Percentiles rank a stretch among this genome's conserved stretches.
phyloP scores from a whole-genome alignment of 2,888 invertebrate genomes.

The Branchinecta sandiegonensis region DNA sequence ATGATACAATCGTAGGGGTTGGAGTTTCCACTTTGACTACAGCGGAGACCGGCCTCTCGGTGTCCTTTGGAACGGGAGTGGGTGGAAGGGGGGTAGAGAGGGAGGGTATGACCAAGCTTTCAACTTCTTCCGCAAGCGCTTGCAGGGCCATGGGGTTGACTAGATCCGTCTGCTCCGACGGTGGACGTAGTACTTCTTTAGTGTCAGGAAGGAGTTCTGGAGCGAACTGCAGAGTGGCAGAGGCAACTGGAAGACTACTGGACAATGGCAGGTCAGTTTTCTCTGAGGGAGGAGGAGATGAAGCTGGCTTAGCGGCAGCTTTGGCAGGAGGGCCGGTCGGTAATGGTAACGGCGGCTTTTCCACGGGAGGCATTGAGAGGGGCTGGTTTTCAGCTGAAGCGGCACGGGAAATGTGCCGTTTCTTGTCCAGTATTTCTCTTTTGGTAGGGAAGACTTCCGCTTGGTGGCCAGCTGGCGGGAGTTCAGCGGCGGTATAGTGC shows the following conservation, averaged over 20 bases:
- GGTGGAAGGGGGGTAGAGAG: not conserved
- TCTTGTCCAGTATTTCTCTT: constrained; percentile 11
- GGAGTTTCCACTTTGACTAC: not conserved
- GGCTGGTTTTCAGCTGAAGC: not conserved
- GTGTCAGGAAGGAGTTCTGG: not conserved
- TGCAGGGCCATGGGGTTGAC: constrained; percentile 7
- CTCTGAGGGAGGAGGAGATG: not conserved
- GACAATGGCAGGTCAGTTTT: not conserved
- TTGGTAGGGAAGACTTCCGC: not conserved
- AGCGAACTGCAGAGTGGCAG: not conserved
- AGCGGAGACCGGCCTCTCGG: not conserved
- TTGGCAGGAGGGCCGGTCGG: not conserved
- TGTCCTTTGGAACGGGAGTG: constrained; percentile 1
- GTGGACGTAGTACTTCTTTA: not conserved
- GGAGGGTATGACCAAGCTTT: constrained; percentile 2
- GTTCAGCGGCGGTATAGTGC: not conserved
- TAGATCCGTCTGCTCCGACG: constrained; percentile 11
- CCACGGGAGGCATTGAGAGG: not conserved
- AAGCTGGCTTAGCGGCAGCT: not conserved
- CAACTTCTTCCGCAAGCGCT: not conserved
- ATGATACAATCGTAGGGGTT: not conserved
- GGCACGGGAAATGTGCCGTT: not conserved
- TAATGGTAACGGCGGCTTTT: not conserved
- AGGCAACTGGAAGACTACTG: too few species aligned
- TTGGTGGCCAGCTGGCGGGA: not conserved